These are phyloP conservation scores for Acleris emargana DNA, from an alignment of 2,888 invertebrate genomes.

Conservation along the genomic window DNA sequence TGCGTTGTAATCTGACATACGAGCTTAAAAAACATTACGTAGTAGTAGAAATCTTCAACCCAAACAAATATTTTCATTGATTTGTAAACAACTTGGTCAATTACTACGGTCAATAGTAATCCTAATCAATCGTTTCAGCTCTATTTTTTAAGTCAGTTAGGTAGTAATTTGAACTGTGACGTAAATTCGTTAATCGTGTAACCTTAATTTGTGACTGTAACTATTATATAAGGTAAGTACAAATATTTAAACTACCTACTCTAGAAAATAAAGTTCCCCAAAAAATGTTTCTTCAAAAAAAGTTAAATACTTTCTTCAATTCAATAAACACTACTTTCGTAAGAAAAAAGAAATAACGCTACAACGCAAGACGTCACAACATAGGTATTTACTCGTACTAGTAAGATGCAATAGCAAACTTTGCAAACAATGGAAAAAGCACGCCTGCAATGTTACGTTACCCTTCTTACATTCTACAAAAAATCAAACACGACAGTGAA, in stretches of 20 bases:
- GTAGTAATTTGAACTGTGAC: neutral
- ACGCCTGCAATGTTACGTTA: slow-evolving; percentile 3
- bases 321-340: too few relatives aligned
- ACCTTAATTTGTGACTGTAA: neutral
- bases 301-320: too few relatives aligned
- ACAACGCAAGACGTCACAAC: too few relatives aligned
- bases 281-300: too few relatives aligned
- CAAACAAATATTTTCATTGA: neutral
- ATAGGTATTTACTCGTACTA: too few relatives aligned
- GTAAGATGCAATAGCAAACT: too few relatives aligned
- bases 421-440: slow-evolving; percentile 13
- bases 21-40: too few relatives aligned
- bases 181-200: neutral
- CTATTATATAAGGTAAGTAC: too few relatives aligned
- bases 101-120: slow-evolving; percentile 8
- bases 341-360: too few relatives aligned
- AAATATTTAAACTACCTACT: too few relatives aligned
- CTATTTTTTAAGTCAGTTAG: slow-evolving; percentile 1
- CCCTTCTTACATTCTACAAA: slow-evolving; percentile 16
- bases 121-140: slow-evolving; percentile 13
- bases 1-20: too few relatives aligned
- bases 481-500: slow-evolving; percentile 24
- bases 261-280: too few relatives aligned
- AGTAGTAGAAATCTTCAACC: neutral
- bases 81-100: slow-evolving; percentile 7